Evolutionary conservation across 23 tunicate species (phyloP).

Genomic region (Clavelina lepadiformis): DNA sequence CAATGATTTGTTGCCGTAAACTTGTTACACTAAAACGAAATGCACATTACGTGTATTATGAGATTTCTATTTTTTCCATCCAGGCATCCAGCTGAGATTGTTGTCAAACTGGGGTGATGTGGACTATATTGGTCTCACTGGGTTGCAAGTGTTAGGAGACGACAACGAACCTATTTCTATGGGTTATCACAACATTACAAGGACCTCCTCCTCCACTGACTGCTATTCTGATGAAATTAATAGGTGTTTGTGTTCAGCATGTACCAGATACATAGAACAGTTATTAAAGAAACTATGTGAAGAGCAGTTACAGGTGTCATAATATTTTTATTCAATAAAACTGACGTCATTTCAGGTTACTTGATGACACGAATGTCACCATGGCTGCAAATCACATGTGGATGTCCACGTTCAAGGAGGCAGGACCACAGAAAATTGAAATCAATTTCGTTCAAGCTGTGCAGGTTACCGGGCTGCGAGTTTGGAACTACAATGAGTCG

Average conservation of each 20-base stretch:
- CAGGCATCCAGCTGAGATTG: constrained; percentile 19
- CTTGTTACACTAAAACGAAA: too few relatives aligned
- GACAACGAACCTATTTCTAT: constrained; percentile 18
- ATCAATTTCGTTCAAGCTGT: constrained; percentile 60
- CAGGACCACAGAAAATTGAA: not conserved
- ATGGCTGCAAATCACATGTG: constrained; percentile 37
- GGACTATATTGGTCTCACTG: constrained; percentile 42
- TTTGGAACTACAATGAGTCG: constrained; percentile 65
- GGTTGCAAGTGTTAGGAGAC: constrained; percentile 40
- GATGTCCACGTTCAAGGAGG: constrained; percentile 3
- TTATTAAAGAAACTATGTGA: too few relatives aligned
- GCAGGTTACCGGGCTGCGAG: constrained; percentile 54
- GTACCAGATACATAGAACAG: too few relatives aligned
- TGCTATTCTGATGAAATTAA: too few relatives aligned
- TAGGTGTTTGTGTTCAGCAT: too few relatives aligned
- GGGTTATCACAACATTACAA: constrained; percentile 3
- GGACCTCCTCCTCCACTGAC: too few relatives aligned
- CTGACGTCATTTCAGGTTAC: too few relatives aligned
- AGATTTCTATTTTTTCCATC: not conserved
- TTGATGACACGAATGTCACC: constrained; percentile 51
- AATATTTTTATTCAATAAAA: too few relatives aligned
- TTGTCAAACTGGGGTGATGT: constrained; percentile 57
- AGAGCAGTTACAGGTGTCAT: too few relatives aligned
- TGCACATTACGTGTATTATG: too few relatives aligned
- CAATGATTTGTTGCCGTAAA: too few relatives aligned